Evolutionary conservation across 2,113 vertebrate genomes (phyloP).

Genomic region (Bubo blakistoni): DNA sequence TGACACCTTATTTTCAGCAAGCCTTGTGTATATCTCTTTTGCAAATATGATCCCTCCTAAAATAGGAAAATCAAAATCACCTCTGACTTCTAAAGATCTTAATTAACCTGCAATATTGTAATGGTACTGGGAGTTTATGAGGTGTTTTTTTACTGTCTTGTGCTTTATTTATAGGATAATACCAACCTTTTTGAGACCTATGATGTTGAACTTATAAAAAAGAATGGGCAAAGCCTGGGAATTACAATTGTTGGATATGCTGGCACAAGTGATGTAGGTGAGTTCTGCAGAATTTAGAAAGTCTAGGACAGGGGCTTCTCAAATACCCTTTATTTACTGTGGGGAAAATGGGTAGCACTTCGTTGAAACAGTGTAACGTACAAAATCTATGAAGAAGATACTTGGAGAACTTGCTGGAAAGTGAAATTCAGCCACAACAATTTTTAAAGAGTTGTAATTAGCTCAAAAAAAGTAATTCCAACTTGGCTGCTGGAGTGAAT

Average conservation of each 20-base stretch:
- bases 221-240: constrained; percentile 91
- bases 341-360: background rate
- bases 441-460: background rate
- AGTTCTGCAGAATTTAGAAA: background rate
- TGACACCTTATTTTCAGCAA: background rate
- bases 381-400: background rate
- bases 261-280: constrained; percentile 79
- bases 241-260: constrained; percentile 92
- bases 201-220: constrained; percentile 84
- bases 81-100: background rate
- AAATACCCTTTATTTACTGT: background rate
- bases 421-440: background rate
- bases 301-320: background rate
- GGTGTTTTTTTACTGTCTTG: background rate
- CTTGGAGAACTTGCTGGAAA: background rate
- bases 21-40: background rate
- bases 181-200: constrained; percentile 82
- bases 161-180: constrained; percentile 72
- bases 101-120: background rate
- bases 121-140: background rate
- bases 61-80: background rate
- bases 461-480: background rate
- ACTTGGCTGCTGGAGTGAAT: background rate
- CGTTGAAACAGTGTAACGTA: background rate
- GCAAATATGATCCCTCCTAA: background rate